These are phyloP conservation scores for Pterocles burchelli DNA, from an alignment of 2,113 vertebrate species.

Conservation along the genomic window DNA sequence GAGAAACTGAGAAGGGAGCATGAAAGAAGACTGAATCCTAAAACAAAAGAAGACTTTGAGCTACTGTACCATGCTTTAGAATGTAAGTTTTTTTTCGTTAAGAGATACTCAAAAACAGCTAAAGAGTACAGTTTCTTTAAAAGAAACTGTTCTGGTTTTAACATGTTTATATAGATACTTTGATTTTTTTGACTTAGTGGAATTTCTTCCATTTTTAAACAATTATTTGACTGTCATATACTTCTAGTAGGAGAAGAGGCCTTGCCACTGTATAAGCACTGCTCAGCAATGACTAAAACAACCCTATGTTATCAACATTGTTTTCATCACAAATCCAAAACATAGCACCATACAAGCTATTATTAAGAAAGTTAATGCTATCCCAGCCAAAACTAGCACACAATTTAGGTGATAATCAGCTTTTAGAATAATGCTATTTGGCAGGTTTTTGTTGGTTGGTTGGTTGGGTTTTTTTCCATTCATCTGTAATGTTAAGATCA, in stretches of 20 bases:
- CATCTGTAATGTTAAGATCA: neutral
- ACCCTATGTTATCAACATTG: neutral
- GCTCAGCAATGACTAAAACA: neutral
- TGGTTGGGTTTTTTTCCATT: neutral
- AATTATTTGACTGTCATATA: neutral
- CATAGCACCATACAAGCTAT: neutral
- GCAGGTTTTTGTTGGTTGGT: neutral
- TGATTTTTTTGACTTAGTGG: neutral
- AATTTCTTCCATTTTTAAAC: neutral
- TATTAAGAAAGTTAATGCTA: neutral
- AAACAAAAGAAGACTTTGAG: conserved; percentile 86
- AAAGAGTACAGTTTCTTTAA: neutral
- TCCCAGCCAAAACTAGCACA: neutral
- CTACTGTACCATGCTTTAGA: conserved; percentile 87
- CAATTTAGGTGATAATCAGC: neutral
- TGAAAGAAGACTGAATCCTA: conserved; percentile 81
- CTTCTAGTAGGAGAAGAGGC: neutral
- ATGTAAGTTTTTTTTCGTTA: conserved; percentile 76
- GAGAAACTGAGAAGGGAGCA: conserved; percentile 76
- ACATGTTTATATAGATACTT: neutral
- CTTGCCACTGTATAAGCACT: neutral
- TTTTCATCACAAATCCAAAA: neutral
- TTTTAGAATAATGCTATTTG: neutral
- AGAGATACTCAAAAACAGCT: neutral
- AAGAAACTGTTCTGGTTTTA: neutral